These are phyloP conservation scores for Galemys pyrenaicus DNA, from an alignment of 2,113 vertebrate species.

Conservation along the genomic window DNA sequence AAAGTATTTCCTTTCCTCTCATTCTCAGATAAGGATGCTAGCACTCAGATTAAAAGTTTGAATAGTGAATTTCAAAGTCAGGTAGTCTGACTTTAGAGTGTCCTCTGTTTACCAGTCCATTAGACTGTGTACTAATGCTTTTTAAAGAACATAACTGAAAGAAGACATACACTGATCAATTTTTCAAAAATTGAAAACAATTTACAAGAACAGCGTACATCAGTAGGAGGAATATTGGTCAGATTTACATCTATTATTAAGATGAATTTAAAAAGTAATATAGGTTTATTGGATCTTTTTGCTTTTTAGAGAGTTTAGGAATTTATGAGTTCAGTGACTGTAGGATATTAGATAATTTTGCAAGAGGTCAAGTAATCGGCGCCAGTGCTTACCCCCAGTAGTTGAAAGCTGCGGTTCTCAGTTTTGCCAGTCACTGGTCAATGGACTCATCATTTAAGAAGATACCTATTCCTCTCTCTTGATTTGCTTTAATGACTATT, in stretches of 20 bases:
- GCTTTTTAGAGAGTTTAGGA: conserved; percentile 23
- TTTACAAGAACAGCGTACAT: conserved; percentile 27
- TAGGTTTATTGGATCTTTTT: neutral
- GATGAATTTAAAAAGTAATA: conserved; percentile 37
- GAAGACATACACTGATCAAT: neutral
- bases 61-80: neutral
- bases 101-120: neutral
- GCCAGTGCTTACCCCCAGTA: neutral
- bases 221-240: conserved; percentile 30
- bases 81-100: neutral
- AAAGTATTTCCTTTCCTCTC: neutral
- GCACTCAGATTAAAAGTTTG: neutral
- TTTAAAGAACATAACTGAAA: conserved; percentile 31
- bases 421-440: neutral
- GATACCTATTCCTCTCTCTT: neutral
- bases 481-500: conserved; percentile 45
- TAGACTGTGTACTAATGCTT: neutral
- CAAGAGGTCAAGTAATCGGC: conserved; percentile 20
- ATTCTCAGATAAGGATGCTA: neutral
- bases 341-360: neutral
- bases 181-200: conserved; percentile 30
- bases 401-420: conserved; percentile 11
- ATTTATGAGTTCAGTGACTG: neutral
- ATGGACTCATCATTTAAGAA: conserved; percentile 20
- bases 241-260: conserved; percentile 64